phyloP scores from a whole-genome alignment of 2,113 vertebrate species.

The Alouatta palliata region DNA sequence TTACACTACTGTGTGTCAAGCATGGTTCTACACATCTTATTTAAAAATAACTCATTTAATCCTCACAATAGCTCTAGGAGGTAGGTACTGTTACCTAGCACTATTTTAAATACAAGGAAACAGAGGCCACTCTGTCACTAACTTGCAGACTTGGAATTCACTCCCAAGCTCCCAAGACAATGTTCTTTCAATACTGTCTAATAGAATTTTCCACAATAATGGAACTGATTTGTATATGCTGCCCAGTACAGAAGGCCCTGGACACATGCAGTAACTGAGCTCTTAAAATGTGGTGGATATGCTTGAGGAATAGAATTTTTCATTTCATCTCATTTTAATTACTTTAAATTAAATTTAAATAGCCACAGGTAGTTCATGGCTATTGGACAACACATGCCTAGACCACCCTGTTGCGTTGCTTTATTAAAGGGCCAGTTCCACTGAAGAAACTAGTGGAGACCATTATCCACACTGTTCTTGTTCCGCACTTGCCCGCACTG shows the following conservation, averaged over 20 bases:
- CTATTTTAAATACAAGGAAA: background rate
- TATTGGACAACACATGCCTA: background rate
- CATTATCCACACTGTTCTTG: background rate
- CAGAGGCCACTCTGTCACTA: background rate
- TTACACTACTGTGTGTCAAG: background rate
- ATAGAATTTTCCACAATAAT: background rate
- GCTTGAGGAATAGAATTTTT: background rate
- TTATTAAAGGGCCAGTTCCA: background rate
- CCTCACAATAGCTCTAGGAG: background rate
- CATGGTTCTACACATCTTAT: background rate
- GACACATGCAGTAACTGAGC: background rate
- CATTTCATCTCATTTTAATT: background rate
- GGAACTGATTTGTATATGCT: background rate
- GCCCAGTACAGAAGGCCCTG: background rate
- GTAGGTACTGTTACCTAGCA: background rate
- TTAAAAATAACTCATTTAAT: background rate
- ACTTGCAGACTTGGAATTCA: background rate
- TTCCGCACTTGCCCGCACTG: background rate
- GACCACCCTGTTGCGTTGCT: background rate
- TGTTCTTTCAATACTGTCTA: rapidly evolving
- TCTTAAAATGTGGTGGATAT: background rate
- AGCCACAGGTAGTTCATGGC: background rate
- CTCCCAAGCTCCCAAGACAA: background rate
- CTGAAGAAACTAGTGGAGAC: background rate
- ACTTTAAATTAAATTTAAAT: background rate